Evolutionary conservation across 2,113 vertebrate species (phyloP), one percentile per base, ranked within the genome.

Genomic region (Tenebrosternarchus preto): DNA sequence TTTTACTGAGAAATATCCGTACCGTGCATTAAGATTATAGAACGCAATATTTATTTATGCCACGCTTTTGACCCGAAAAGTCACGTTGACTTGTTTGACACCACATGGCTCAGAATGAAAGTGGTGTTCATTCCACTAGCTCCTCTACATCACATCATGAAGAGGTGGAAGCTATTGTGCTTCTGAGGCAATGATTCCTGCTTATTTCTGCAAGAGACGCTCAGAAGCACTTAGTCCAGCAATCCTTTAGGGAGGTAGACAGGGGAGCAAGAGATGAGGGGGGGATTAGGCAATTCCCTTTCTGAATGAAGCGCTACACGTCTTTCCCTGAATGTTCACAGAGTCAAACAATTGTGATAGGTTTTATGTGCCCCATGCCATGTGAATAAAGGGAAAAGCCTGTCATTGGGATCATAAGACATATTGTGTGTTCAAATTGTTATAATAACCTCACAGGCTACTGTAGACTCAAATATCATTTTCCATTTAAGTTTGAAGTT

Each of bases 31-130:
- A 82, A 71, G 78, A 73, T 82, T 80, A 68, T 75, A 61, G 73
- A 80, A 68, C 66, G 43, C 77, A 77, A 79, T 83, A 78, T 85
- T 77, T 89, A 43, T 64, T 77, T 63, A 78, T 88, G 83, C 77
- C 73, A 82, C 77, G 66, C 24, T 83, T n/a, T 82, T 84, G 84
- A 88, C 85, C 84, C 86, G 82, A 86, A 88, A 81, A 85, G 73
- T 24, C 15, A 46, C 5, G 46, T 73, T 61, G 85, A 82, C 82
- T 86, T 82, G 81, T 80, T 84, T 67, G 53, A 81, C 84, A 85
- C 76, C 43, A 50, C 70, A 80, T 87, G 82, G 71, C 63, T 72
- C 82, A 75, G 78, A 66, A 85, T 81, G 72, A 86, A 87, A 87
- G 80, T 76, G 25, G 53, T 83, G 78, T 84, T 84, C 86, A 77